Evolutionary conservation across 2,888 invertebrate species (phyloP).

Genomic region (Meghimatium bilineatum): DNA sequence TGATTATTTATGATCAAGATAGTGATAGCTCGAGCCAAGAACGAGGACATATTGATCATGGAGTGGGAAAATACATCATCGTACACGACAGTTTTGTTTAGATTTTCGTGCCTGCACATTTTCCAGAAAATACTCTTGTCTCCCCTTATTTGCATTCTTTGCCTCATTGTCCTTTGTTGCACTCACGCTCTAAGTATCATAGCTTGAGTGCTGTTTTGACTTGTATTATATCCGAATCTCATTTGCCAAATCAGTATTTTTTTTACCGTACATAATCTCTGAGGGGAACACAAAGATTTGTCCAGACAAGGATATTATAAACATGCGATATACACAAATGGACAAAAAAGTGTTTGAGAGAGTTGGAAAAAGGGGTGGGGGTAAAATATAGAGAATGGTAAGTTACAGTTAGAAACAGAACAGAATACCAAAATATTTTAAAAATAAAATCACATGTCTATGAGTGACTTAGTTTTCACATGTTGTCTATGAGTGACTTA

Average conservation of each 20-base stretch:
- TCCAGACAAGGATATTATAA: background rate
- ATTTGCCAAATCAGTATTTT: background rate
- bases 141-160: slow-evolving; percentile 14
- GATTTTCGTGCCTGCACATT: slow-evolving; percentile 19
- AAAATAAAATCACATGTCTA: no score
- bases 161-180: background rate
- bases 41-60: slow-evolving; percentile 30
- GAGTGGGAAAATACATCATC: slow-evolving; percentile 31
- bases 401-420: no score
- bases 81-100: slow-evolving; percentile 24
- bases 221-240: background rate
- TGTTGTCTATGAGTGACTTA: no score
- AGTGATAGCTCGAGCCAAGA: slow-evolving; percentile 31
- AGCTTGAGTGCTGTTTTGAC: background rate
- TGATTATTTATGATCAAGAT: slow-evolving; percentile 47
- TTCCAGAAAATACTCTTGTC: slow-evolving; percentile 30
- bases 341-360: no score
- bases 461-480: no score
- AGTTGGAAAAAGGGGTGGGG: no score
- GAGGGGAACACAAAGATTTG: background rate
- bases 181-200: background rate
- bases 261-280: no score
- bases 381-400: no score
- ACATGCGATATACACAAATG: background rate
- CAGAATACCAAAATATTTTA: no score